These are phyloP conservation scores for Hydrotaea diabolus DNA, from an alignment of 2,888 invertebrate genomes.

Conservation along the genomic window DNA sequence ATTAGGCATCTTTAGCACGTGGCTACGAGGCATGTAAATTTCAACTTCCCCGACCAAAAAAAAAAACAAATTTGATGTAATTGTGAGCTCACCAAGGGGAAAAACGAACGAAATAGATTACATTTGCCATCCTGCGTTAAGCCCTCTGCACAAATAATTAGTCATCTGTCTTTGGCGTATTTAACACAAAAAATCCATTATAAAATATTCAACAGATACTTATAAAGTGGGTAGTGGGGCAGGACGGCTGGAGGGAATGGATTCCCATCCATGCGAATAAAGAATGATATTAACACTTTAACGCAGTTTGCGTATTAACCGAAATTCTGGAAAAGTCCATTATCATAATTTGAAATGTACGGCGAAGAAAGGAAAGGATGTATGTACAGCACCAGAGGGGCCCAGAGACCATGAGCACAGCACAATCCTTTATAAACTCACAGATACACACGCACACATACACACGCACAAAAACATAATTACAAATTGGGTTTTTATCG, in stretches of 20 bases:
- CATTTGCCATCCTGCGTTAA: background rate
- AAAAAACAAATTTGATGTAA: too few relatives aligned
- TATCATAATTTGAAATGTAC: conserved; percentile 16
- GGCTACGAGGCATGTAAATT: too few relatives aligned
- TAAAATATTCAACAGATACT: conserved; percentile 13
- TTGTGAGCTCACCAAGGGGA: too few relatives aligned
- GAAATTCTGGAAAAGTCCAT: conserved; percentile 31
- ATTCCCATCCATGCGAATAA: conserved; percentile 14
- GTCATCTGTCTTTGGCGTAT: background rate
- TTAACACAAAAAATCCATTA: conserved; percentile 17
- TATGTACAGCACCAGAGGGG: background rate
- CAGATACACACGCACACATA: too few relatives aligned
- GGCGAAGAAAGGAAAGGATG: background rate
- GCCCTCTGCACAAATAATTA: conserved; percentile 15
- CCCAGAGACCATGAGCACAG: background rate
- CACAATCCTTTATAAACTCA: too few relatives aligned
- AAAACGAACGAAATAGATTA: too few relatives aligned
- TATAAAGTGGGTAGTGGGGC: background rate
- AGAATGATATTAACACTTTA: conserved; percentile 19
- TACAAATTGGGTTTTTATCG: too few relatives aligned
- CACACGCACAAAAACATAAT: too few relatives aligned
- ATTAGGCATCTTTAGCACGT: too few relatives aligned
- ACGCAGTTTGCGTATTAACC: conserved; percentile 26
- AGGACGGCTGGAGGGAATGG: background rate
- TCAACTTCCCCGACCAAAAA: too few relatives aligned